Conservation (phyloP, 2,888 invertebrate genomes). For the Chaetoderma sp. region DNA sequence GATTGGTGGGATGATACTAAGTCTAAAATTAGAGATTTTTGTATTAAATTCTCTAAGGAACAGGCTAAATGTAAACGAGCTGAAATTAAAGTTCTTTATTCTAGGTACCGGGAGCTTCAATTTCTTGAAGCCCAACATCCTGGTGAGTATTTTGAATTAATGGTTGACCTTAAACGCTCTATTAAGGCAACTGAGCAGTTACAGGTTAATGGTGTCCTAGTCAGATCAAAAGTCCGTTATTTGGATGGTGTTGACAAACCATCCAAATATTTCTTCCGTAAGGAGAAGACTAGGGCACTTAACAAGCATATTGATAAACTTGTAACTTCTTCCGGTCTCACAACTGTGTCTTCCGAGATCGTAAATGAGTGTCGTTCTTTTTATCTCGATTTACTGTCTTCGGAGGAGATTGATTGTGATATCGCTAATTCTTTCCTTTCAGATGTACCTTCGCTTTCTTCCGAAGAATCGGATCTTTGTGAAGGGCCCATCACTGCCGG, state of each 20-base stretch:
- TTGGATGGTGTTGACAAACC: conserved; percentile 6
- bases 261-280: conserved; percentile 6
- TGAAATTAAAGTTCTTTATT: no score
- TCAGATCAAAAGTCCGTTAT: neutral
- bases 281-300: neutral
- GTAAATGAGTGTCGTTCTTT: no score
- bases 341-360: no score
- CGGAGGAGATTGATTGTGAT: neutral
- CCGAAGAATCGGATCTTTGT: conserved; percentile 6
- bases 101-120: no score
- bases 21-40: neutral
- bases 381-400: neutral
- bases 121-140: no score
- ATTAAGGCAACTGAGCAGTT: no score
- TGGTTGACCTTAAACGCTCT: no score
- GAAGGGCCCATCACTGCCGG: conserved; percentile 9
- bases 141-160: no score
- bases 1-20: conserved; percentile 1
- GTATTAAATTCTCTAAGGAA: no score
- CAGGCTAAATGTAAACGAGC: no score
- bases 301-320: neutral
- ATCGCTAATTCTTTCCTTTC: neutral
- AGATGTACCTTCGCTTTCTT: conserved; percentile 11
- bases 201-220: neutral
- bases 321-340: no score